Percentiles rank a stretch among this genome's conserved stretches.
Evolutionary conservation across 2,888 invertebrate genomes (phyloP).

Genomic region (Ellobium chinense): DNA sequence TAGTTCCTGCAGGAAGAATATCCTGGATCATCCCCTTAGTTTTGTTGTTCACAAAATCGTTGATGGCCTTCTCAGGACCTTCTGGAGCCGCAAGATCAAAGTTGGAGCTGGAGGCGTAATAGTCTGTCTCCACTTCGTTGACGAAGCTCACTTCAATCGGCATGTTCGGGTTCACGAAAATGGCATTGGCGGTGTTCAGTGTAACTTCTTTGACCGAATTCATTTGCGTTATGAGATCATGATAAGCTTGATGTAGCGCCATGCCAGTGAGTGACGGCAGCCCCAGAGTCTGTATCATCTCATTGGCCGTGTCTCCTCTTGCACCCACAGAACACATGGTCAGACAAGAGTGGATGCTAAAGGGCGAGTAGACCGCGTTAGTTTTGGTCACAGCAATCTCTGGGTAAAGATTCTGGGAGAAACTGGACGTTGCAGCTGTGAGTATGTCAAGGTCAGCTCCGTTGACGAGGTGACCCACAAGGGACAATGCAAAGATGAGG

Average conservation of each 20-base stretch:
- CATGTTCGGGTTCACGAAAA: constrained; percentile 21
- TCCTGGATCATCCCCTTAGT: constrained; percentile 22
- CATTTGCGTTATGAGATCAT: constrained; percentile 18
- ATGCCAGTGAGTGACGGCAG: constrained; percentile 7
- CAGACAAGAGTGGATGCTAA: constrained; percentile 78
- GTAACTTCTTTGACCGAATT: not conserved
- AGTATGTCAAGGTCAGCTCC: too few relatives aligned
- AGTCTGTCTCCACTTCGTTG: not conserved
- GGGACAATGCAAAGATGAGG: too few relatives aligned
- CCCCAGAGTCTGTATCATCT: constrained; percentile 59
- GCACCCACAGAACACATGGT: constrained; percentile 79
- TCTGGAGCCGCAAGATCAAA: constrained; percentile 27
- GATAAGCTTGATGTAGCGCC: not conserved
- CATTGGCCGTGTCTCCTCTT: constrained; percentile 71
- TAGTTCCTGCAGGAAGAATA: not conserved
- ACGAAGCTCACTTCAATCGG: not conserved
- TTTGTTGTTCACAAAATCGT: constrained; percentile 2
- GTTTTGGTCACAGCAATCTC: too few relatives aligned
- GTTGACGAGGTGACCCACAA: too few relatives aligned
- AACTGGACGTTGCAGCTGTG: too few relatives aligned
- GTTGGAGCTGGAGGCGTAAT: constrained; percentile 6
- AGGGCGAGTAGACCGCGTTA: too few relatives aligned
- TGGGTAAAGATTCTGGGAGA: too few relatives aligned
- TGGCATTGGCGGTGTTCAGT: constrained; percentile 16
- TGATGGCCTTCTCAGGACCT: constrained; percentile 3